Evolutionary conservation across 2,888 invertebrate species (phyloP).

Genomic region (Acholoe squamosa): DNA sequence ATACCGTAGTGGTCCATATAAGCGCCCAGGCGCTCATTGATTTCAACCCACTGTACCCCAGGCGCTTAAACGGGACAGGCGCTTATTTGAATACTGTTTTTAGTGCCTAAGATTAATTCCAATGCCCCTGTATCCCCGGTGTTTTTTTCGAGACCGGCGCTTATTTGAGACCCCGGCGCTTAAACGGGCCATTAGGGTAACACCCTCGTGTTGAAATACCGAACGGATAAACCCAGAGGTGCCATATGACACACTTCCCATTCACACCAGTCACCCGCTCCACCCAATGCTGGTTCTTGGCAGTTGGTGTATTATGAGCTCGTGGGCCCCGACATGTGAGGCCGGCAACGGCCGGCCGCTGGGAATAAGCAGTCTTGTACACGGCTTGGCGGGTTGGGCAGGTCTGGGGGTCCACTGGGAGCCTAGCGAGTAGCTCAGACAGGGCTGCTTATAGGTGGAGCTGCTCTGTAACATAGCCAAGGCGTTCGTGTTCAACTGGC

Average conservation of each 20-base stretch:
- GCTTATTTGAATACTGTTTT: too few species aligned
- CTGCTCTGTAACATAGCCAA: slow-evolving; percentile 21
- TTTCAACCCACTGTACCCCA: too few species aligned
- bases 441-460: neutral
- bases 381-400: neutral
- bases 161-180: too few species aligned
- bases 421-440: neutral
- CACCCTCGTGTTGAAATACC: slow-evolving; percentile 23
- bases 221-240: slow-evolving; percentile 24
- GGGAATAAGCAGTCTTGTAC: slow-evolving; percentile 15
- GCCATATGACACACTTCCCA: slow-evolving; percentile 36
- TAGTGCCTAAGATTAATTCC: too few species aligned
- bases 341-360: slow-evolving; percentile 10
- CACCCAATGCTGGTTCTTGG: slow-evolving; percentile 22
- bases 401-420: neutral
- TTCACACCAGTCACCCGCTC: neutral
- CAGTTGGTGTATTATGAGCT: slow-evolving; percentile 29
- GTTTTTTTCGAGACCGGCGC: too few species aligned
- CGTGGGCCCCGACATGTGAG: neutral
- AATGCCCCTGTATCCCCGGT: too few species aligned
- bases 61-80: too few species aligned
- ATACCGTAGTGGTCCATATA: too few species aligned
- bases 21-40: too few species aligned
- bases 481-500: slow-evolving; percentile 13
- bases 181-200: too few species aligned